These are phyloP conservation scores for Anoplolepis gracilipes DNA, from an alignment of 1,140 invertebrate genomes.

Conservation along the genomic window DNA sequence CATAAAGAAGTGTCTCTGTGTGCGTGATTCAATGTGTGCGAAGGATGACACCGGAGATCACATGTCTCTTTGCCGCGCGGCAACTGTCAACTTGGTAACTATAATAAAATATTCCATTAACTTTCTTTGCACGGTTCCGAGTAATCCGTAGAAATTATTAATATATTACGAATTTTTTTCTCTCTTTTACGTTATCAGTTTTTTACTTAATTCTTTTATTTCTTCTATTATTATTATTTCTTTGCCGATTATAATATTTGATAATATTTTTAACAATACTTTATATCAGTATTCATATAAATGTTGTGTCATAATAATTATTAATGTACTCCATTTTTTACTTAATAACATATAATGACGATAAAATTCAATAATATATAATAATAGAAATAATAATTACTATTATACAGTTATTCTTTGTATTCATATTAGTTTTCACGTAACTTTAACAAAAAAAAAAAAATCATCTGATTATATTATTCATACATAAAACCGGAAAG, in stretches of 20 bases:
- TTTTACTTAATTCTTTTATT: too few relatives aligned
- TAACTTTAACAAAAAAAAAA: too few relatives aligned
- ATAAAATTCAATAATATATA: neutral
- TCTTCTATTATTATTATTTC: too few relatives aligned
- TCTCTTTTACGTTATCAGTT: neutral
- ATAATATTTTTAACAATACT: too few relatives aligned
- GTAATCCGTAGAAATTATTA: neutral
- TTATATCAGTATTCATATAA: too few relatives aligned
- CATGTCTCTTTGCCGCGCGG: slow-evolving; percentile 16
- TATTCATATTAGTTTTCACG: too few relatives aligned
- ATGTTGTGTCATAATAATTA: too few relatives aligned
- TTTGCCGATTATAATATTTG: slow-evolving; percentile 36
- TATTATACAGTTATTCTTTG: too few relatives aligned
- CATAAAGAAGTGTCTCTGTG: neutral
- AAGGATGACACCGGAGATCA: slow-evolving; percentile 30
- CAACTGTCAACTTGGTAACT: neutral
- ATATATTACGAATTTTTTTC: neutral
- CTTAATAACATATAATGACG: neutral
- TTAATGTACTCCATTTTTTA: neutral
- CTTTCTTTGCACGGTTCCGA: neutral
- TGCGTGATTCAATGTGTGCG: slow-evolving; percentile 14
- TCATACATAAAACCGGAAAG: neutral
- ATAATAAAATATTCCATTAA: neutral
- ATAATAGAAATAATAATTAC: too few relatives aligned
- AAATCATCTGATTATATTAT: neutral